Base-by-base conservation (phyloP, 2,888 invertebrate genomes). In the Agrochola lota region DNA sequence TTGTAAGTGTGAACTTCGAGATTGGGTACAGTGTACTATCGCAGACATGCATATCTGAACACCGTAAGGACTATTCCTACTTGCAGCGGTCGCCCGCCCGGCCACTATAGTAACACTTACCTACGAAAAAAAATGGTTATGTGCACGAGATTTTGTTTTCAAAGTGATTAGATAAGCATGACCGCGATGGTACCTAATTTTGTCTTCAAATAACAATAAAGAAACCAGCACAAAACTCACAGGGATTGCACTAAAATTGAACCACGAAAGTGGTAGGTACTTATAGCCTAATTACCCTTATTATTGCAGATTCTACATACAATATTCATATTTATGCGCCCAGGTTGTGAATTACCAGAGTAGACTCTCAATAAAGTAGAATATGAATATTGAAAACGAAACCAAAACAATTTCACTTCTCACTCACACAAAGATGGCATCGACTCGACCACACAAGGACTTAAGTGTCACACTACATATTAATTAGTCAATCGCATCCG, bases 401-500 rank as follows among this genome's bases (percentile, higher is more conserved):
- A 82, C 0, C 23, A 66, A 49, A 66, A 71, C 52, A 82, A n/a
- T 81, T 81, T 81, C 80, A 83, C 80, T 81, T 71, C 0, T 62
- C 66, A 40, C 60, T 71, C 0, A 57, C 66, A 40, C 60, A 71
- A 5, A 49, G 1, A 59, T 4, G 11, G 26, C 49, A 60, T 52
- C 12, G 11, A 55, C 12, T 17, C 35, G 52, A 30, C 23, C 71
- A 49, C 17, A 67, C 12, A 72, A 59, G 72, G 79, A 78, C 30
- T 46, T 55, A 83, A 68, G 81, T 73, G 59, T 78, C 62, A 72
- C 49, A 67, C 23, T 23, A 72, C 83, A 81, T 81, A 81, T 73
- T 78, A 81, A 81, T 83, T 59, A 78, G 79, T 57, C 2, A 17
- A 26, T 35, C 20, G 71, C 26, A 67, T 83, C 71, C 71, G 71